Evolutionary conservation across 53 echinoderm and acorn worm genomes (phyloP).

Genomic region (Echinometra lucunter): DNA sequence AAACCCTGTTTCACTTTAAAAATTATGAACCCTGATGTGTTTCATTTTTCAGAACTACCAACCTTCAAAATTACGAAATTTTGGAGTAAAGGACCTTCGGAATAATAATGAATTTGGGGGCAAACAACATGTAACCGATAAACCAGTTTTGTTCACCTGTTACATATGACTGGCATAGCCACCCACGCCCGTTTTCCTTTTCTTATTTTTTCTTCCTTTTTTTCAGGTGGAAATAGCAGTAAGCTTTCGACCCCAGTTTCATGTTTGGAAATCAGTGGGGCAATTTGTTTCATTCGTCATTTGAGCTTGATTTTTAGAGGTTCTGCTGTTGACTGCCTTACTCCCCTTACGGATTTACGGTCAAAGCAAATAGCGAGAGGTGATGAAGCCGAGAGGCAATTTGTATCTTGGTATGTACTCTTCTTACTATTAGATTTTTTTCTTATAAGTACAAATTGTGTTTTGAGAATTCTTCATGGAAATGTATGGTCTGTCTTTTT

Average conservation of each 20-base stretch:
- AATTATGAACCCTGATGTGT: too few species aligned
- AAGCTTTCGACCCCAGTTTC: not conserved
- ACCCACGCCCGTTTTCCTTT: not conserved
- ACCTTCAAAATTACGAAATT: too few species aligned
- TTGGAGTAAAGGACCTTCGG: too few species aligned
- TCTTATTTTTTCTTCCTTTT: too few species aligned
- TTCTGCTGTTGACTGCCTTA: not conserved
- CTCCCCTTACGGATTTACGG: not conserved
- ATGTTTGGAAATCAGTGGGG: not conserved
- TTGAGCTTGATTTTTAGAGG: not conserved
- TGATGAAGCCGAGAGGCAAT: not conserved
- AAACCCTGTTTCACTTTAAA: too few species aligned
- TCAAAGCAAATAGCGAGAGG: not conserved
- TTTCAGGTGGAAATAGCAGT: not conserved
- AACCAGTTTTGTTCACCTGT: not conserved
- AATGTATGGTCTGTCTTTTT: too few species aligned
- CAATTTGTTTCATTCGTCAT: not conserved
- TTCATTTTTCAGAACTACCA: too few species aligned
- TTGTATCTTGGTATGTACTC: not conserved
- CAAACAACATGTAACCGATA: too few species aligned
- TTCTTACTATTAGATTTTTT: not conserved
- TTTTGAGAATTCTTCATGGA: too few species aligned
- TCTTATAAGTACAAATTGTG: not conserved
- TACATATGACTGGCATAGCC: not conserved
- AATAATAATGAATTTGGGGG: too few species aligned